Percentiles rank a stretch among this genome's conserved stretches.
Evolutionary conservation across 2,113 vertebrate genomes (phyloP).

Genomic region (Marmota monax): DNA sequence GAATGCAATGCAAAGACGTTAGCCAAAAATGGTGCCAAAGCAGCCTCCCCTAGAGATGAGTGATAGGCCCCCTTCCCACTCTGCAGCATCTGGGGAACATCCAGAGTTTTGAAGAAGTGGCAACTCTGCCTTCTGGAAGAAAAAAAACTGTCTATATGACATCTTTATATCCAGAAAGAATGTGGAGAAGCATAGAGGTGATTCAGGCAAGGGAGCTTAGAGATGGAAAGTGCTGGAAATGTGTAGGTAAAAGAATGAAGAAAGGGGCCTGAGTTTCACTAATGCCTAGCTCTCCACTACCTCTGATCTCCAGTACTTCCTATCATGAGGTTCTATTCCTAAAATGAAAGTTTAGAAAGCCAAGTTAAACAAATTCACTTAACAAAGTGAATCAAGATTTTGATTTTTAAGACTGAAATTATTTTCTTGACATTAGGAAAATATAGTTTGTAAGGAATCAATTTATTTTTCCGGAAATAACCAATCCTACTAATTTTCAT

Average conservation of each 20-base stretch:
- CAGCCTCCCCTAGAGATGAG: background rate
- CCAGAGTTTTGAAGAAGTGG: background rate
- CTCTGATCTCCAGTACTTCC: background rate
- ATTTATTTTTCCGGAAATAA: slow-evolving; percentile 35
- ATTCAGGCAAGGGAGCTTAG: background rate
- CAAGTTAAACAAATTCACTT: background rate
- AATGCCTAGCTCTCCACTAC: background rate
- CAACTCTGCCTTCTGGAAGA: background rate
- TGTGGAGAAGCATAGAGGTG: background rate
- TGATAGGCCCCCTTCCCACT: no score
- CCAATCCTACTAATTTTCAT: background rate
- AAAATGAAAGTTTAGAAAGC: background rate
- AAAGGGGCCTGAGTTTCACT: background rate
- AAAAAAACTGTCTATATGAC: background rate
- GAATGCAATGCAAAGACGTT: slow-evolving; percentile 31
- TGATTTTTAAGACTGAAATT: background rate
- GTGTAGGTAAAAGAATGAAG: background rate
- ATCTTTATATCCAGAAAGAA: background rate
- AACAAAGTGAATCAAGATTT: background rate
- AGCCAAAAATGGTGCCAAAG: background rate
- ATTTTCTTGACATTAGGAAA: background rate
- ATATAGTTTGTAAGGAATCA: slow-evolving; percentile 8
- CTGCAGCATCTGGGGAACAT: background rate
- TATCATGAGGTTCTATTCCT: background rate
- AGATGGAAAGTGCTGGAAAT: background rate